A percentile compares a stretch with the other conserved stretches of the same genome.
Conservation (phyloP, 2,113 vertebrate genomes). For the Neogale vison region DNA sequence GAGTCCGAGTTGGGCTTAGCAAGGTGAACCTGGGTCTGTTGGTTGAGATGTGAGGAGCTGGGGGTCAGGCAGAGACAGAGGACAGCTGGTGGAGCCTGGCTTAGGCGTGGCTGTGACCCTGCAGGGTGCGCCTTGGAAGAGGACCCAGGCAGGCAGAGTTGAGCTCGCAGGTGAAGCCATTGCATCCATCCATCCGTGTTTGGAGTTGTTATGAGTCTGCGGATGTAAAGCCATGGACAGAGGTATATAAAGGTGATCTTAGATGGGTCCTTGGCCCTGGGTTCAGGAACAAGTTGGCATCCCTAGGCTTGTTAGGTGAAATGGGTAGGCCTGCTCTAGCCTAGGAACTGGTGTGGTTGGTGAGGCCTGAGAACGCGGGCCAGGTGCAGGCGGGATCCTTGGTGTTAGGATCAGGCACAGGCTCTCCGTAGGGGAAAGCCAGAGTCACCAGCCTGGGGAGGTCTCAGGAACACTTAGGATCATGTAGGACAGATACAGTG, state of each 20-base stretch:
- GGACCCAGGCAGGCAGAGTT: neutral
- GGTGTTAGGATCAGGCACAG: neutral
- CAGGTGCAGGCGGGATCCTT: neutral
- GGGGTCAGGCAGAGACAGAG: neutral
- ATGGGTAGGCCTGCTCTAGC: neutral
- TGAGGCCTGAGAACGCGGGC: neutral
- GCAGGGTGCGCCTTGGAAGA: too few species aligned
- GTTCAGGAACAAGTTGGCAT: neutral
- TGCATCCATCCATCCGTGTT: neutral
- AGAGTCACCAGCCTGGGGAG: neutral
- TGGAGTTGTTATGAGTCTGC: neutral
- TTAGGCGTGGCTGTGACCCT: neutral
- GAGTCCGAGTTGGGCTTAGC: neutral
- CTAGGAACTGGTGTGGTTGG: neutral
- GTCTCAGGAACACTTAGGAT: neutral
- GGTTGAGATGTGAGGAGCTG: neutral
- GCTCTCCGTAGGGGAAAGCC: neutral
- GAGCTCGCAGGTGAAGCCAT: neutral
- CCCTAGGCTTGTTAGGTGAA: neutral
- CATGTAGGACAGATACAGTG: neutral
- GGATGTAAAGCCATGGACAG: neutral
- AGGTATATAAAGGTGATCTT: neutral
- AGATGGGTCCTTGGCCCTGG: neutral
- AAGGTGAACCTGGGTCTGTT: neutral
- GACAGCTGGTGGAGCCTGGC: neutral